A percentile compares a stretch with the other conserved stretches of the same genome.
These are phyloP conservation scores for Dasypogon diadema DNA, from an alignment of 2,888 invertebrate genomes.

Conservation along the genomic window DNA sequence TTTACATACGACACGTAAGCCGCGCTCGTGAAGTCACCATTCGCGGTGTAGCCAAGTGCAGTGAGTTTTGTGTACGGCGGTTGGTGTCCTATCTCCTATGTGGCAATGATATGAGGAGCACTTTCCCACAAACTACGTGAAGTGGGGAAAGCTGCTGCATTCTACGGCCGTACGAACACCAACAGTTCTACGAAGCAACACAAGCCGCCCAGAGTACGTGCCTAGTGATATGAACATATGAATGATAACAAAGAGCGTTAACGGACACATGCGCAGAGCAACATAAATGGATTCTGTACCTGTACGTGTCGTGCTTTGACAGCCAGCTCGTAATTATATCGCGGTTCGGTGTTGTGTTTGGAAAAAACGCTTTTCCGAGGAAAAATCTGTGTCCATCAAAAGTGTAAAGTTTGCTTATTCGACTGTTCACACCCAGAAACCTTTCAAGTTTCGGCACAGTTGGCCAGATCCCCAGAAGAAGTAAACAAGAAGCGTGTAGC, in stretches of 20 bases:
- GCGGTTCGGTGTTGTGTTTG: no score
- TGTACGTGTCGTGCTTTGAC: conserved; percentile 19
- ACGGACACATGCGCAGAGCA: conserved; percentile 33
- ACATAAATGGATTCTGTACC: conserved; percentile 11
- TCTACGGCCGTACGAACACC: not conserved
- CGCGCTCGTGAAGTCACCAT: not conserved
- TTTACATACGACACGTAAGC: not conserved
- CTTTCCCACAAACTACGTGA: not conserved
- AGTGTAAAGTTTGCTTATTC: not conserved
- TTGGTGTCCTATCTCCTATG: not conserved
- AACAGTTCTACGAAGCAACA: not conserved
- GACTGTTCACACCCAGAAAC: no score
- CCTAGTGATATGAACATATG: conserved; percentile 11
- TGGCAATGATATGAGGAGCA: conserved; percentile 16
- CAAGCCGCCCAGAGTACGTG: not conserved
- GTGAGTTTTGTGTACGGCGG: not conserved
- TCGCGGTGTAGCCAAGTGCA: not conserved
- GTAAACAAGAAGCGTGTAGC: not conserved
- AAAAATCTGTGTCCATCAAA: no score
- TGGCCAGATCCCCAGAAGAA: not conserved
- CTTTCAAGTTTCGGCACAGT: no score
- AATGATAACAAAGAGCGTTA: conserved; percentile 15
- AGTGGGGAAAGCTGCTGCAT: not conserved
- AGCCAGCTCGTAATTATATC: conserved; percentile 15
- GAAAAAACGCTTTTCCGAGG: no score